Evolutionary conservation across 2,113 vertebrate species (phyloP).

Genomic region (Pavo muticus): DNA sequence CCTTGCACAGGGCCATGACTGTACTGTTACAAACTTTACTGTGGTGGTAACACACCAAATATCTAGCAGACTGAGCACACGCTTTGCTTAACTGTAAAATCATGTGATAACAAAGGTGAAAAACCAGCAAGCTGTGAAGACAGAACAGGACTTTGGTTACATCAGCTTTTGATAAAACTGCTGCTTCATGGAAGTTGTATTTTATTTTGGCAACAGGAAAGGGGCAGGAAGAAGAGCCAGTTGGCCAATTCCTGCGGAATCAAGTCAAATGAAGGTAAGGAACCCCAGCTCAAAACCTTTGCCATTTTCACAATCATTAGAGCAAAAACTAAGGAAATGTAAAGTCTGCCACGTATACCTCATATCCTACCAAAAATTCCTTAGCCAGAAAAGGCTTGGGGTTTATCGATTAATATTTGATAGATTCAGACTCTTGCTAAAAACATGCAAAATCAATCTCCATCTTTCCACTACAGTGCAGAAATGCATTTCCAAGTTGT

Average conservation of each 20-base stretch:
- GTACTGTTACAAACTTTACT: neutral
- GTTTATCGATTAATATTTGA: neutral
- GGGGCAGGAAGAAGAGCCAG: neutral
- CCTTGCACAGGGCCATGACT: neutral
- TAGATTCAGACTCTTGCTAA: neutral
- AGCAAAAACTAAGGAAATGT: neutral
- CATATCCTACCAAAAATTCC: neutral
- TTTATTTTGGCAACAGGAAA: neutral
- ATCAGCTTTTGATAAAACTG: neutral
- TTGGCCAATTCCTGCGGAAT: neutral
- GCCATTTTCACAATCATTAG: neutral
- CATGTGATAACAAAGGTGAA: neutral
- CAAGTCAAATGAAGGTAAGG: neutral
- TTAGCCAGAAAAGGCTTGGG: neutral
- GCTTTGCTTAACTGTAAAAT: neutral
- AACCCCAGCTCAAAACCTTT: neutral
- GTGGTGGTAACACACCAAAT: accelerated
- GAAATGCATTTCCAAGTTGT: neutral
- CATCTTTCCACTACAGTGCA: neutral
- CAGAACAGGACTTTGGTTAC: neutral
- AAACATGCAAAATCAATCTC: neutral
- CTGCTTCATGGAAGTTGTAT: neutral
- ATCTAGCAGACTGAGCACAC: neutral
- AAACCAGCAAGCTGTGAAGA: neutral
- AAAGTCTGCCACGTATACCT: neutral